Evolutionary conservation across 2,888 invertebrate genomes (phyloP).

Genomic region (Leptothorax acervorum): DNA sequence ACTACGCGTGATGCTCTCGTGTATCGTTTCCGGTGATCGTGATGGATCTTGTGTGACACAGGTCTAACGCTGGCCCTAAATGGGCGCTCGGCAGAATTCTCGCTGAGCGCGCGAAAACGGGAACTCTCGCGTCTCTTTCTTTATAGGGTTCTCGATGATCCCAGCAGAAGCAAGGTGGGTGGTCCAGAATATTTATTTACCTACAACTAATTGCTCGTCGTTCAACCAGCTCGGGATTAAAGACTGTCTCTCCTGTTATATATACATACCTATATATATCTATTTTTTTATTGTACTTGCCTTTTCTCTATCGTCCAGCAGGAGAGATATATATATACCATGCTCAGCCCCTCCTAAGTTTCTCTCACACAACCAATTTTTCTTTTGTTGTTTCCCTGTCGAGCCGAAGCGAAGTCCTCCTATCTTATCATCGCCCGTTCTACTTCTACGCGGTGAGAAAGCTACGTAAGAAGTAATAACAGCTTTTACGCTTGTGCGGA

Average conservation of each 20-base stretch:
- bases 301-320: conserved; percentile 16
- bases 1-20: conserved; percentile 39
- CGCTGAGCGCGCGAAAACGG: conserved; percentile 18
- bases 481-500: conserved; percentile 36
- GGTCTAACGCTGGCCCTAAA: conserved; percentile 76
- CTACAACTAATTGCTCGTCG: conserved; percentile 76
- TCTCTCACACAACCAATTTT: conserved; percentile 52
- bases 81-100: conserved; percentile 33
- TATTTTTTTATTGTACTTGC: conserved; percentile 18
- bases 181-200: conserved; percentile 78
- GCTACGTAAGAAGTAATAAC: conserved; percentile 28
- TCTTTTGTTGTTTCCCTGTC: conserved; percentile 45
- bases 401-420: conserved; percentile 30
- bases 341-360: conserved; percentile 46
- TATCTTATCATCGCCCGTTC: conserved; percentile 46
- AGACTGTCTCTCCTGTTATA: conserved; percentile 48
- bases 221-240: conserved; percentile 71
- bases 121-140: conserved; percentile 55
- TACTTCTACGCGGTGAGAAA: conserved; percentile 28
- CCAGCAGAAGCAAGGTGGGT: conserved; percentile 81
- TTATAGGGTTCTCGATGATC: conserved; percentile 78
- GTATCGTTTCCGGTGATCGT: conserved; percentile 37
- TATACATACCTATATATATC: not conserved
- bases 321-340: conserved; percentile 29
- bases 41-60: conserved; percentile 39